These are phyloP conservation scores for Ciconia boyciana DNA, from an alignment of 2,113 vertebrate genomes.

Conservation along the genomic window DNA sequence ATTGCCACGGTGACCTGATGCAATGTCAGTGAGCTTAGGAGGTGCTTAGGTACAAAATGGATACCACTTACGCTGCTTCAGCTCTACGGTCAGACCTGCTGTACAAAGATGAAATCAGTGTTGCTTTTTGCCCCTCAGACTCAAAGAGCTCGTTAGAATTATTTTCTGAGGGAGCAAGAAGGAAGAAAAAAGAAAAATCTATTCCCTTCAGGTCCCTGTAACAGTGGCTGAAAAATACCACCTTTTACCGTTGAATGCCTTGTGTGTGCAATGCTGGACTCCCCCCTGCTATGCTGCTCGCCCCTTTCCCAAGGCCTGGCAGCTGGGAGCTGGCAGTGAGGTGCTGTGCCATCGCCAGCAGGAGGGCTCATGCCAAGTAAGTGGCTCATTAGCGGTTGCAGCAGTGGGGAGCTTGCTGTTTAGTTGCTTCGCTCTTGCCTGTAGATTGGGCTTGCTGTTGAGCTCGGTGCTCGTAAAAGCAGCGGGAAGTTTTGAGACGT, in stretches of 20 bases:
- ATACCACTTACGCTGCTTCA: neutral
- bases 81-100: neutral
- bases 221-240: neutral
- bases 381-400: neutral
- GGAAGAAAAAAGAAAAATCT: neutral
- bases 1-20: neutral
- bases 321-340: neutral
- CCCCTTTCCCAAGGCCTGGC: neutral
- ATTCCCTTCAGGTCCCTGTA: neutral
- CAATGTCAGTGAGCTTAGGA: neutral
- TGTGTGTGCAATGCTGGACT: neutral
- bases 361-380: conserved; percentile 3
- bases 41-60: neutral
- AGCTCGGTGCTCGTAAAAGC: neutral
- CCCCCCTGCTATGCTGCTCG: neutral
- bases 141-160: neutral
- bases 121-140: neutral
- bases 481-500: neutral
- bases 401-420: neutral
- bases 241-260: neutral
- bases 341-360: neutral
- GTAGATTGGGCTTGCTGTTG: neutral
- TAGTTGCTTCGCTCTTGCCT: neutral
- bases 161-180: neutral
- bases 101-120: neutral